phyloP scores from a whole-genome alignment of 2,888 invertebrate species.

The Ichneumoninae sp. region DNA sequence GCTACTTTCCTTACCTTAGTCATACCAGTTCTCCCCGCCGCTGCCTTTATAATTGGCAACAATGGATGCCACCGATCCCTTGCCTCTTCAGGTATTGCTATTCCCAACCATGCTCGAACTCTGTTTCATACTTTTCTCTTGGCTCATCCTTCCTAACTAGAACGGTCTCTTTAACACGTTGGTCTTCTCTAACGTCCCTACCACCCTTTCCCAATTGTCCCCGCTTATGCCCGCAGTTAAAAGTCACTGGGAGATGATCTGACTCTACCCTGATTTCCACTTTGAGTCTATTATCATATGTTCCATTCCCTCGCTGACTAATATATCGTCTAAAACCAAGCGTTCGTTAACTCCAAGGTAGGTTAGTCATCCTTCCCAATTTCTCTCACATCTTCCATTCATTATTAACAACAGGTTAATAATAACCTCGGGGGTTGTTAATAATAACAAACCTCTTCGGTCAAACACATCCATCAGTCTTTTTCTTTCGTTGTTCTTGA shows the following conservation, averaged over 20 bases:
- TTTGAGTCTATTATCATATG: conserved; percentile 1
- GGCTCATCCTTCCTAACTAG: neutral
- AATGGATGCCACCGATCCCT: conserved; percentile 1
- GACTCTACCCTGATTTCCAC: conserved; percentile 14
- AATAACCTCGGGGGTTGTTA: too few species aligned
- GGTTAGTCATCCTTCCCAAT: conserved; percentile 17
- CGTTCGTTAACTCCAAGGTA: neutral
- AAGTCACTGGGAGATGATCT: conserved; percentile 20
- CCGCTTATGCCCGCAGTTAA: neutral
- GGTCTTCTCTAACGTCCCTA: neutral
- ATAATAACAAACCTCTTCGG: neutral
- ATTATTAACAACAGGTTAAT: neutral
- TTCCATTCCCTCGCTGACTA: neutral
- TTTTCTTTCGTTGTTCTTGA: conserved; percentile 31
- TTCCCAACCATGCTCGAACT: neutral
- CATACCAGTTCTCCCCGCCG: neutral
- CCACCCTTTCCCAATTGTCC: neutral
- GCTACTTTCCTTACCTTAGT: neutral
- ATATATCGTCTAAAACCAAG: conserved; percentile 12
- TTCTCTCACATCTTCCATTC: conserved; percentile 30
- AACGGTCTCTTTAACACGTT: neutral
- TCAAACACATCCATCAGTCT: conserved; percentile 4
- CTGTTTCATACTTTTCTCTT: neutral
- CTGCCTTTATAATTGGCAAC: neutral
- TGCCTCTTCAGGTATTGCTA: neutral